Conservation (phyloP, 2,888 invertebrate genomes). For the Apodemia duryi region DNA sequence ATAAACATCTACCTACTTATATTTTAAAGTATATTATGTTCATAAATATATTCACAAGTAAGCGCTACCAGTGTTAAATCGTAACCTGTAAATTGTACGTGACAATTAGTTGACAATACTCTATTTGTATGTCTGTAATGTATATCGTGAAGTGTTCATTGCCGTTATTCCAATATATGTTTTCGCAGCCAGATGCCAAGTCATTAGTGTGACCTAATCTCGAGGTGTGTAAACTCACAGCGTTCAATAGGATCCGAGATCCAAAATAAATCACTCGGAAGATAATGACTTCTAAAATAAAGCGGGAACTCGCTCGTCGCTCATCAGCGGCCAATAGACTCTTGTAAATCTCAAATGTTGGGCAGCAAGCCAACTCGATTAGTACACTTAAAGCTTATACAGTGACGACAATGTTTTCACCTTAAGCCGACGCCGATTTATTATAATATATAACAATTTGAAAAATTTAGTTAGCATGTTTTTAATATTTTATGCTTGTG, state of each 20-base stretch:
- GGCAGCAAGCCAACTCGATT: slow-evolving; percentile 64
- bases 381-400: slow-evolving; percentile 43
- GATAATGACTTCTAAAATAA: slow-evolving; percentile 77
- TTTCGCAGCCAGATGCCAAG: slow-evolving; percentile 55
- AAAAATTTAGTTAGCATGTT: slow-evolving; percentile 31
- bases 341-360: slow-evolving; percentile 47
- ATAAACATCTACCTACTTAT: not conserved
- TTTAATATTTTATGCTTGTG: slow-evolving; percentile 35
- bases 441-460: slow-evolving; percentile 35
- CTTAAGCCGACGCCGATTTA: slow-evolving; percentile 45
- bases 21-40: not conserved
- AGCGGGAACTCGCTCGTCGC: slow-evolving; percentile 65
- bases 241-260: slow-evolving; percentile 35
- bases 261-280: slow-evolving; percentile 72
- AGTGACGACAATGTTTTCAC: slow-evolving; percentile 44
- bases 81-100: slow-evolving; percentile 31
- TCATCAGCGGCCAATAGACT: slow-evolving; percentile 58
- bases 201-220: slow-evolving; percentile 65
- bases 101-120: slow-evolving; percentile 54
- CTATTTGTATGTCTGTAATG: slow-evolving; percentile 51
- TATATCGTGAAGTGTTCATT: slow-evolving; percentile 61
- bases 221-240: slow-evolving; percentile 52
- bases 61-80: slow-evolving; percentile 8
- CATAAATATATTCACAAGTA: slow-evolving; percentile 1
- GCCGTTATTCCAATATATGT: slow-evolving; percentile 52